These are phyloP conservation scores for Heliocidaris tuberculata DNA, from an alignment of 35 echinoderm and acorn worm species.

Conservation along the genomic window DNA sequence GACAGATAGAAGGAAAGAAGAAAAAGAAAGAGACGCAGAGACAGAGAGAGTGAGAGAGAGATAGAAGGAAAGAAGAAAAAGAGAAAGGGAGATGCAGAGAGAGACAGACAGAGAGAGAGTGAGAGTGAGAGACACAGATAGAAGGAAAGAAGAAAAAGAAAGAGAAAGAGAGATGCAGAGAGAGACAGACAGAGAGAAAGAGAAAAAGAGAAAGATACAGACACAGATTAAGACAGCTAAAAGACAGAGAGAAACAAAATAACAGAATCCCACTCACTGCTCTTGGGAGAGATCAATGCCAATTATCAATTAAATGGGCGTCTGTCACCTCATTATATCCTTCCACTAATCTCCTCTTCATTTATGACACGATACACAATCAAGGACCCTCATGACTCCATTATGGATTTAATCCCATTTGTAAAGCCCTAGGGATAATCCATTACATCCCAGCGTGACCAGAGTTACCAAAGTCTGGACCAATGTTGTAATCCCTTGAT, in stretches of 20 bases:
- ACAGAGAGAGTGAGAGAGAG: not conserved
- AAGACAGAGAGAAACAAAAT: not conserved
- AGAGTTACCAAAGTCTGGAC: not conserved
- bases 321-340: slow-evolving; percentile 15
- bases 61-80: not conserved
- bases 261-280: not conserved
- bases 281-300: not conserved
- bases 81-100: not conserved
- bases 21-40: not conserved
- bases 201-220: not conserved
- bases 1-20: too few species aligned
- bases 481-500: not conserved
- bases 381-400: not conserved
- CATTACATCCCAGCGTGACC: not conserved
- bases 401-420: not conserved
- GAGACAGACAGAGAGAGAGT: not conserved
- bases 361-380: not conserved
- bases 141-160: too few species aligned
- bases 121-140: not conserved
- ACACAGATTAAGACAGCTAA: not conserved
- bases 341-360: not conserved
- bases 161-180: not conserved
- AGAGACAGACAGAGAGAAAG: not conserved
- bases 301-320: not conserved
- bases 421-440: not conserved